phyloP scores from a whole-genome alignment of 2,888 invertebrate genomes.

The Andrena flavipes region DNA sequence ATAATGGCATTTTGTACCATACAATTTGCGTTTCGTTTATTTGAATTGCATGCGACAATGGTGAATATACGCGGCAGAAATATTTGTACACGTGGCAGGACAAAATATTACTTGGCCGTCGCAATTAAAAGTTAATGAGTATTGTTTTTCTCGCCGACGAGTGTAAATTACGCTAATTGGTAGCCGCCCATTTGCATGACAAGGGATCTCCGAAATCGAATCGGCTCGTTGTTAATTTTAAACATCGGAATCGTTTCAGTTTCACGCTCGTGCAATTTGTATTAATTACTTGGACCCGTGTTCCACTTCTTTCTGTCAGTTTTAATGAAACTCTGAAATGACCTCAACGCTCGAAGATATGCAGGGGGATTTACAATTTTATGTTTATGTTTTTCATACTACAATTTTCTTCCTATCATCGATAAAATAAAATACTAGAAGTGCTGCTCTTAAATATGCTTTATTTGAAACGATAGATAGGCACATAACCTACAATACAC shows the following conservation, averaged over 20 bases:
- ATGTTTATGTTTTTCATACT: no score
- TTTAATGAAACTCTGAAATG: not conserved
- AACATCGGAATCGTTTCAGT: conserved; percentile 25
- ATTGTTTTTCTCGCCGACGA: conserved; percentile 13
- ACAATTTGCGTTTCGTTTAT: conserved; percentile 12
- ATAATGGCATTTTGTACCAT: not conserved
- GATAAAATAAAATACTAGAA: no score
- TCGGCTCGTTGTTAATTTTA: conserved; percentile 9
- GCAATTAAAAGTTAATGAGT: conserved; percentile 31
- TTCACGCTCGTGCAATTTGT: conserved; percentile 7
- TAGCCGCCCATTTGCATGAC: conserved; percentile 28
- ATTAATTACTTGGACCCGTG: not conserved
- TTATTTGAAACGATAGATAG: no score
- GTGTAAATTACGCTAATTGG: conserved; percentile 27
- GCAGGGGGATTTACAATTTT: no score
- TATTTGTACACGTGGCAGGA: not conserved
- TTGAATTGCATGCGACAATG: not conserved
- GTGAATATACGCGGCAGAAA: not conserved
- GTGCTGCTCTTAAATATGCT: no score
- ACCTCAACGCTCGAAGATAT: not conserved
- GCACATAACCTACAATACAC: no score
- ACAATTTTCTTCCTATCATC: no score
- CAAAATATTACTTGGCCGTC: not conserved
- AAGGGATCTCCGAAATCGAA: conserved; percentile 24
- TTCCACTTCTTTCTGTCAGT: not conserved